Conservation (phyloP, 2,797 vertebrate species). For the Schizopygopsis malacanthus region DNA sequence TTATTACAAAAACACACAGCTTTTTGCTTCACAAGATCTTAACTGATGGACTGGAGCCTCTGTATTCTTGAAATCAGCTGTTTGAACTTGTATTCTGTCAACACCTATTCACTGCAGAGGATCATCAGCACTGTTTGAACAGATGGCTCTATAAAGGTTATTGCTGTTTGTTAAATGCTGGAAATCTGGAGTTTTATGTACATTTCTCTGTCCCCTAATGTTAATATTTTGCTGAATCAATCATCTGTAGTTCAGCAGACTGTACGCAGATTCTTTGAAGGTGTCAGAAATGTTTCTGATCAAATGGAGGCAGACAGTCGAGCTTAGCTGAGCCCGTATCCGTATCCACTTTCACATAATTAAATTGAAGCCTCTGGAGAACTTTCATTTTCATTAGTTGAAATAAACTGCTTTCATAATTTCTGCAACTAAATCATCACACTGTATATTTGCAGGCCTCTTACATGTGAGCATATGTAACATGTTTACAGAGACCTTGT, state of each 20-base stretch:
- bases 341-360: conserved; percentile 22
- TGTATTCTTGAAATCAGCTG: not conserved
- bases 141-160: conserved; percentile 46
- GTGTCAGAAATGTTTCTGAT: conserved; percentile 40
- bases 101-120: not conserved
- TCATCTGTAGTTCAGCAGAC: conserved; percentile 5
- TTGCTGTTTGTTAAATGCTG: conserved; percentile 42
- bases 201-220: conserved; percentile 23
- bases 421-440: not conserved
- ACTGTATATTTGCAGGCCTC: not conserved
- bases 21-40: not conserved
- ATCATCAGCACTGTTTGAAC: conserved; percentile 15
- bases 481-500: not conserved
- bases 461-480: conserved; percentile 7
- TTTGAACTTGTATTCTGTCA: not conserved
- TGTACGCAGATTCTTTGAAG: conserved; percentile 25
- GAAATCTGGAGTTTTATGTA: conserved; percentile 30
- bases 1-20: not conserved
- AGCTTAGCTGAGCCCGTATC: conserved; percentile 7
- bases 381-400: conserved; percentile 20
- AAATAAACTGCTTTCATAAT: conserved; percentile 24
- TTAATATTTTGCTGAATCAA: conserved; percentile 33
- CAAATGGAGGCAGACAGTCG: conserved; percentile 16
- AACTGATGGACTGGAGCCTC: not conserved
- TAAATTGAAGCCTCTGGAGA: conserved; percentile 37